Evolutionary conservation across 2,113 vertebrate genomes (phyloP), one percentile per base, ranked within the genome.

Genomic region (Scytalopus superciliaris): DNA sequence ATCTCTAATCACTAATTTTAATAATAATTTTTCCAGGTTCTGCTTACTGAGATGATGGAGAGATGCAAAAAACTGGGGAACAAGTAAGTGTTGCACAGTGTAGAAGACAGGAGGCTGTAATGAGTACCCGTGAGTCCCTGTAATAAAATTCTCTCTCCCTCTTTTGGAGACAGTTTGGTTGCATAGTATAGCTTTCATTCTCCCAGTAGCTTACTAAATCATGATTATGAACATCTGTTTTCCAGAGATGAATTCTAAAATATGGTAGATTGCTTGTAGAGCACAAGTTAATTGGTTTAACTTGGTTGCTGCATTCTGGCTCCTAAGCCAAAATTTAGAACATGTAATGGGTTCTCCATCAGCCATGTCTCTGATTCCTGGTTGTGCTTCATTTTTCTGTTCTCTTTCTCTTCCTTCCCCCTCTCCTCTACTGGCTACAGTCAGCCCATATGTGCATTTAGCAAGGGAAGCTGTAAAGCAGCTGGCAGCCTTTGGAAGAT

Each of bases 21-120:
- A n/a, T 94, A 84, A 37, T 96, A 23, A 83, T 87, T 59, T 52
- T 94, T 96, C 44, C 93, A 99, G 99, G 92, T 96, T 91, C 97
- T 99, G 82, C 98, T 99, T 7, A 99, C 98, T 1, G 99, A 99
- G 97, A 99, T 99, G 99, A 99, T 99, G 99, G 99, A 99, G 82
- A 98, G 99, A 85, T 99, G 99, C 96, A 99, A 98, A 97, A 99
- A 98, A 78, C 85, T 99, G 77, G 99, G 98, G 39, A 99, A 99
- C 97, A 99, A 99, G 99, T 99, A 97, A 98, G 99, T 98, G 66
- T 87, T 73, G 62, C 77, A 37, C 44, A 45, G 19, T 47, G 75
- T 18, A 10, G 42, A 82, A 66, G 67, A 17, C 17, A 4, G 1
- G 3, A 53, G 3, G 90, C 67, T 81, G 12, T 80, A 83, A 74